A percentile compares a stretch with the other conserved stretches of the same genome.
Evolutionary conservation across 1,140 invertebrate species (phyloP).

Genomic region (Caenorhabditis inopinata): DNA sequence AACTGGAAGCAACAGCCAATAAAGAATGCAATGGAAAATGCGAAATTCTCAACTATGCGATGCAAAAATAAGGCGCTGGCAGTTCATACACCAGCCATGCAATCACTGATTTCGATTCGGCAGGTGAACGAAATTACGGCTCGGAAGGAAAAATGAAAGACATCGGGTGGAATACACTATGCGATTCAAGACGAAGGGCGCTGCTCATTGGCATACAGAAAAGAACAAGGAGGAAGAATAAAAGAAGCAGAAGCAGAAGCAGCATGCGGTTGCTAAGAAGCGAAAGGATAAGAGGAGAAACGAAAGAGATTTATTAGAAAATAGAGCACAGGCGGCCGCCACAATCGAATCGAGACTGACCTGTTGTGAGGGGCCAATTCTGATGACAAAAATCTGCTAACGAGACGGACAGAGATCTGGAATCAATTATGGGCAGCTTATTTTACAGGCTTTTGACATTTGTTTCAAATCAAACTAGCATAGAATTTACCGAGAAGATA

Average conservation of each 20-base stretch:
- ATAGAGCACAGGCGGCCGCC: too few relatives aligned
- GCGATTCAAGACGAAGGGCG: not conserved
- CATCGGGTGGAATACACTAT: too few relatives aligned
- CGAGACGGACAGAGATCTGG: slow-evolving; percentile 36
- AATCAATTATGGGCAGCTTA: not conserved
- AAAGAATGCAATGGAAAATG: too few relatives aligned
- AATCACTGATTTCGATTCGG: not conserved
- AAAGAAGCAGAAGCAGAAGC: not conserved
- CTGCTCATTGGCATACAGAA: slow-evolving; percentile 15
- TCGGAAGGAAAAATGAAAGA: not conserved
- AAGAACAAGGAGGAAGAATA: not conserved
- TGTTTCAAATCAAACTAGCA: too few relatives aligned
- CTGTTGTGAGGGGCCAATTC: slow-evolving; percentile 40
- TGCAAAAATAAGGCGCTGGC: too few relatives aligned
- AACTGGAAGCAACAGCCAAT: too few relatives aligned
- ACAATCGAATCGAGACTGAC: too few relatives aligned
- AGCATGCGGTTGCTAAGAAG: slow-evolving; percentile 11
- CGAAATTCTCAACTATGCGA: too few relatives aligned
- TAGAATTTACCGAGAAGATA: too few relatives aligned
- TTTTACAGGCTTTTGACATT: not conserved
- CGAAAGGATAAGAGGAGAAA: not conserved
- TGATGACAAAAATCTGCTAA: slow-evolving; percentile 12
- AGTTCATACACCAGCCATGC: too few relatives aligned
- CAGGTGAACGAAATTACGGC: not conserved
- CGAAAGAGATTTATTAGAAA: not conserved